Evolutionary conservation across 2,797 vertebrate species (phyloP).

Genomic region (Neomorphus geoffroyi): DNA sequence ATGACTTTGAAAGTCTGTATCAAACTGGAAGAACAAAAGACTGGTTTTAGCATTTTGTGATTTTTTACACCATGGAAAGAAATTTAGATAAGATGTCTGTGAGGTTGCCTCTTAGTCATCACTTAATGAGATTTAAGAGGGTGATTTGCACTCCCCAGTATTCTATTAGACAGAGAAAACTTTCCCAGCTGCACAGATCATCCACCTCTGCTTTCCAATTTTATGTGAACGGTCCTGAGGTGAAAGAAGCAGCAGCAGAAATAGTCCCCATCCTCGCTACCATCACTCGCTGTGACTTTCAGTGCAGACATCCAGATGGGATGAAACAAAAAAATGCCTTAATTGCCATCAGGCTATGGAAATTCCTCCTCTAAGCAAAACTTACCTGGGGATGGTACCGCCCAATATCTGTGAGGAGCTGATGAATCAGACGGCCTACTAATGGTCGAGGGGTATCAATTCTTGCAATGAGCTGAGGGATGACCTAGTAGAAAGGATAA

Average conservation of each 20-base stretch:
- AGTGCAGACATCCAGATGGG: neutral
- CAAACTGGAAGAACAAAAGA: neutral
- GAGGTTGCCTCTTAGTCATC: neutral
- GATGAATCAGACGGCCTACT: conserved; percentile 97
- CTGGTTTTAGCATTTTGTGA: neutral
- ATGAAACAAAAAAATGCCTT: neutral
- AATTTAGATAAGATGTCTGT: neutral
- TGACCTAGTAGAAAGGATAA: conserved; percentile 82
- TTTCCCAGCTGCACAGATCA: neutral
- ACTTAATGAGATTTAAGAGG: neutral
- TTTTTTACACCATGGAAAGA: neutral
- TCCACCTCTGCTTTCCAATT: neutral
- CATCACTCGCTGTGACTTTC: neutral
- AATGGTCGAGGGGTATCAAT: conserved; percentile 95
- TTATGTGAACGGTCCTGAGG: neutral
- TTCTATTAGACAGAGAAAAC: neutral
- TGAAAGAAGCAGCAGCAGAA: neutral
- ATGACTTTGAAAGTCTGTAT: neutral
- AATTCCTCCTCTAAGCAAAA: neutral
- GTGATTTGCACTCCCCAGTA: neutral
- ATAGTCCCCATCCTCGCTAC: neutral
- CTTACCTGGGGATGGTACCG: conserved; percentile 95
- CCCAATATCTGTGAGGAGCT: conserved; percentile 97
- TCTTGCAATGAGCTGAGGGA: conserved; percentile 97
- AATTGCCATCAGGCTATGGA: fast-evolving